Conservation (phyloP, 1,140 invertebrate genomes). For the Pomacea maculata region DNA sequence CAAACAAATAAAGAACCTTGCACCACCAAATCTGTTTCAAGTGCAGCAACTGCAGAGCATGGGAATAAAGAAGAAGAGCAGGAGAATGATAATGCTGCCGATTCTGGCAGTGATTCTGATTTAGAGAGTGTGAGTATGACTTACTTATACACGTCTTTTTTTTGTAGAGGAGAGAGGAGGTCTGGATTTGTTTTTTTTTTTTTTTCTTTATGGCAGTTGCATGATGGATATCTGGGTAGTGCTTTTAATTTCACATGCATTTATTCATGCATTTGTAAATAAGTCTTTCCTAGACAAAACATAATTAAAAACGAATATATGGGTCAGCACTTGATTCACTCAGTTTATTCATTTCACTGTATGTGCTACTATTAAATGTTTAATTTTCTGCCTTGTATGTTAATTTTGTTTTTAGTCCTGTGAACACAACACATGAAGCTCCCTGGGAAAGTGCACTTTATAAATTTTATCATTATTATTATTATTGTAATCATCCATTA, state of each 20-base stretch:
- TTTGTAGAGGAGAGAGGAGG: background rate
- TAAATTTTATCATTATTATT: background rate
- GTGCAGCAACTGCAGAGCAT: background rate
- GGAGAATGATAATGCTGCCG: slow-evolving; percentile 29
- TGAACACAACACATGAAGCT: background rate
- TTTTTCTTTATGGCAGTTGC: background rate
- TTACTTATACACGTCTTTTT: background rate
- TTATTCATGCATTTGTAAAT: too few relatives aligned
- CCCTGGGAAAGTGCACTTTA: background rate
- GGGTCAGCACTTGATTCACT: too few relatives aligned
- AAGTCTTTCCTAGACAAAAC: too few relatives aligned
- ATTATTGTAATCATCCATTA: too few relatives aligned
- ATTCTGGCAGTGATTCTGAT: slow-evolving; percentile 47
- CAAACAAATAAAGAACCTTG: background rate
- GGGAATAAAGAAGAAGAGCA: background rate
- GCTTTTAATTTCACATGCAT: too few relatives aligned
- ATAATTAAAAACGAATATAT: too few relatives aligned
- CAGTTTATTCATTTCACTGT: too few relatives aligned
- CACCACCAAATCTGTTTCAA: background rate
- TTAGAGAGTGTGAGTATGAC: slow-evolving; percentile 40
- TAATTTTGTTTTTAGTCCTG: slow-evolving; percentile 3
- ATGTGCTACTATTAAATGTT: too few relatives aligned
- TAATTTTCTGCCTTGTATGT: too few relatives aligned
- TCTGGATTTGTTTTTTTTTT: background rate
- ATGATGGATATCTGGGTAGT: too few relatives aligned